Evolutionary conservation across 2,888 invertebrate genomes (phyloP).

Genomic region (Campopleginae sp.): DNA sequence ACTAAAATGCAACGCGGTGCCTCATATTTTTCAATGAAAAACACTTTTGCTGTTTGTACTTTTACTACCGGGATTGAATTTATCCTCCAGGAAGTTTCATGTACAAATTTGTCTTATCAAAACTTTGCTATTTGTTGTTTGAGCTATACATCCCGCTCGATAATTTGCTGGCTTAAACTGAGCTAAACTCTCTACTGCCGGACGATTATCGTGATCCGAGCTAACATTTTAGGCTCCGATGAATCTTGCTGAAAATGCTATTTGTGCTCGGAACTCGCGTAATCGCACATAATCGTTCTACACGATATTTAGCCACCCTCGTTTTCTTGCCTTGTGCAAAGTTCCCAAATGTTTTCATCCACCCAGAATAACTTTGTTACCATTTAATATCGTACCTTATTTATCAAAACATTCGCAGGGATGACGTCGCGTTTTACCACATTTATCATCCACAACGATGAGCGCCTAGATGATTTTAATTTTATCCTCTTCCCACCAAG

Average conservation of each 20-base stretch:
- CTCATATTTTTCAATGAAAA: background rate
- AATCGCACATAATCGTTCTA: conserved; percentile 44
- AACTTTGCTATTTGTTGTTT: conserved; percentile 28
- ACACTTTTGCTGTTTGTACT: background rate
- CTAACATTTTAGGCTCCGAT: conserved; percentile 25
- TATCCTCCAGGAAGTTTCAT: background rate
- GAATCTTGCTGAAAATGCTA: conserved; percentile 36
- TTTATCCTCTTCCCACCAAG: too few relatives aligned
- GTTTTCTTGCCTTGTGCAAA: conserved; percentile 11
- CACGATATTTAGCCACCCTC: conserved; percentile 22
- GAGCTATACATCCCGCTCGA: background rate
- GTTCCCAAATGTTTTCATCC: conserved; percentile 16
- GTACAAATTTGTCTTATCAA: conserved; percentile 16
- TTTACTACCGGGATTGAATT: background rate
- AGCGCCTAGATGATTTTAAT: background rate
- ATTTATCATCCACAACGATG: background rate
- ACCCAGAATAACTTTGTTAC: conserved; percentile 37
- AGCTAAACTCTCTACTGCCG: background rate
- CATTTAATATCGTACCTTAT: conserved; percentile 18
- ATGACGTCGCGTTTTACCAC: background rate
- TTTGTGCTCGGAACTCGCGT: conserved; percentile 31
- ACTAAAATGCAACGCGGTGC: background rate
- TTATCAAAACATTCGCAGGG: conserved; percentile 6
- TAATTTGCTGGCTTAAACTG: conserved; percentile 15
- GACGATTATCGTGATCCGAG: conserved; percentile 36